phyloP scores from a whole-genome alignment of 2,113 vertebrate species.

The Erinaceus europaeus region DNA sequence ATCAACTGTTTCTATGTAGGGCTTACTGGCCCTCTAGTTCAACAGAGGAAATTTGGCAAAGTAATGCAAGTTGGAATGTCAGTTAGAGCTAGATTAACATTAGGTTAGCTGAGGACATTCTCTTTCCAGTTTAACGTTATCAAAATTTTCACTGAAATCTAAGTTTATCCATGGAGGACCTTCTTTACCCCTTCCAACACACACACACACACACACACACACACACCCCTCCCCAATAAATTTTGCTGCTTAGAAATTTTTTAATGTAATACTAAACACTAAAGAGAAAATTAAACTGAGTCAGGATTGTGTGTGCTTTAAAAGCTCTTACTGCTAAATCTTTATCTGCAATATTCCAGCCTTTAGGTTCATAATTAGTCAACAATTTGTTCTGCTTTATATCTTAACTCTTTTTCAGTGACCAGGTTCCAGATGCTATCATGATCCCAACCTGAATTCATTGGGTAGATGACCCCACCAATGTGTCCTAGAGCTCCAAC shows the following conservation, averaged over 20 bases:
- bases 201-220: neutral
- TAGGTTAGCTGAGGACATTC: constrained; percentile 44
- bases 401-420: too few species aligned
- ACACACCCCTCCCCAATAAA: constrained; percentile 33
- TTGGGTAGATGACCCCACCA: too few species aligned
- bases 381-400: too few species aligned
- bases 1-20: neutral
- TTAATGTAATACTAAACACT: neutral
- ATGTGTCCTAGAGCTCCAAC: too few species aligned
- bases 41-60: neutral
- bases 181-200: rapidly evolving
- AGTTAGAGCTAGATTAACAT: constrained; percentile 31
- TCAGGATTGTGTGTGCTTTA: neutral
- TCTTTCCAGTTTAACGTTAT: neutral
- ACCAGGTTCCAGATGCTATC: too few species aligned
- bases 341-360: too few species aligned
- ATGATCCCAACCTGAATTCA: too few species aligned
- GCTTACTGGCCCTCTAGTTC: constrained; percentile 4
- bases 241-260: constrained; percentile 16
- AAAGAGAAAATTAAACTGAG: neutral
- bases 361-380: too few species aligned
- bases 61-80: neutral
- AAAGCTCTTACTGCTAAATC: neutral
- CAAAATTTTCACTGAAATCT: constrained; percentile 14
- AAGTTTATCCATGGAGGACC: neutral